Evolutionary conservation across 2,888 invertebrate genomes (phyloP).

Genomic region (Phanerotoma sp.): DNA sequence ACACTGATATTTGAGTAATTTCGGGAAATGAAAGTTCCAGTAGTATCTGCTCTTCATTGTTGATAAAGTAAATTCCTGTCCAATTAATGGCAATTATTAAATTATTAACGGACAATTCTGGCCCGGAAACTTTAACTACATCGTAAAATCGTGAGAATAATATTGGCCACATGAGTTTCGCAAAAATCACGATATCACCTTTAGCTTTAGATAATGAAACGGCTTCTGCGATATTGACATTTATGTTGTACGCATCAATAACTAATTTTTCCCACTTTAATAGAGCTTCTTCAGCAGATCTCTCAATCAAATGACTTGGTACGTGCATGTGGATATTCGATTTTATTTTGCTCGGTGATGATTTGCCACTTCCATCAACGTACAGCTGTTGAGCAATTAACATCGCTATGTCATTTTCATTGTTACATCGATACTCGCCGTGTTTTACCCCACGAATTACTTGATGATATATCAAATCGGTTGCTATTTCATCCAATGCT

Average conservation of each 20-base stretch:
- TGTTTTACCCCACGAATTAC: conserved; percentile 84
- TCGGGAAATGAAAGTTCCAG: conserved; percentile 86
- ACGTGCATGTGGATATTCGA: conserved; percentile 77
- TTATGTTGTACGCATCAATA: conserved; percentile 69
- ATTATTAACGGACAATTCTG: conserved; percentile 68
- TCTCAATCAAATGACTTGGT: conserved; percentile 72
- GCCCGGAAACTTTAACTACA: conserved; percentile 75
- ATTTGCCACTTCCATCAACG: conserved; percentile 72
- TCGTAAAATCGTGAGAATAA: conserved; percentile 94
- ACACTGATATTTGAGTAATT: conserved; percentile 73
- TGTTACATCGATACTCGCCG: conserved; percentile 86
- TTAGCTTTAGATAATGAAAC: conserved; percentile 72
- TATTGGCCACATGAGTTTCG: conserved; percentile 92
- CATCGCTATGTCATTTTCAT: conserved; percentile 83
- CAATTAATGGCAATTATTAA: conserved; percentile 90
- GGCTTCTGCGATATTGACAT: conserved; percentile 71
- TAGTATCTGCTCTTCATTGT: conserved; percentile 88
- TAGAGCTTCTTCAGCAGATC: conserved; percentile 62
- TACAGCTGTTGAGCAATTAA: conserved; percentile 90
- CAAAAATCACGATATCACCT: conserved; percentile 88
- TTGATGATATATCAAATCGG: conserved; percentile 88
- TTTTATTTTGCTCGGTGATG: conserved; percentile 70
- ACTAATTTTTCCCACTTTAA: conserved; percentile 74
- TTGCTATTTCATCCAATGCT: conserved; percentile 74
- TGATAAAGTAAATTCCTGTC: conserved; percentile 89